Conservation (phyloP, 2,797 vertebrate species). For the Xenops minutus region DNA sequence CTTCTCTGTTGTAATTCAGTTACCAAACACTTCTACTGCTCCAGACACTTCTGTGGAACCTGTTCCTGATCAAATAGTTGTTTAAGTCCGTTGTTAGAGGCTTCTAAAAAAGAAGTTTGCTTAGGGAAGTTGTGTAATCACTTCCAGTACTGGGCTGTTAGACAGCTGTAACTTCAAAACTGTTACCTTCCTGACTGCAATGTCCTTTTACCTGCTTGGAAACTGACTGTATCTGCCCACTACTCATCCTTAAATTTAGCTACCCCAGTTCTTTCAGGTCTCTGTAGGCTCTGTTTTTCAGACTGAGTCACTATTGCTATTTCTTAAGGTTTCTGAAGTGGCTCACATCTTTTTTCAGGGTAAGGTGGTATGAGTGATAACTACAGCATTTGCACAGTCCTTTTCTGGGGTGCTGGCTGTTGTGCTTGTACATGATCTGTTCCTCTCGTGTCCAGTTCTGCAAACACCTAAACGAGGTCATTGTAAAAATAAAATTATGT, state of each 20-base stretch:
- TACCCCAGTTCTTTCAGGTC: background rate
- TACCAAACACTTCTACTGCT: background rate
- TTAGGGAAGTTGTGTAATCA: background rate
- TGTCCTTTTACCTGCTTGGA: background rate
- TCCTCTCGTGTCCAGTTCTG: background rate
- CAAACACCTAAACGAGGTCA: background rate
- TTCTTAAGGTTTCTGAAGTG: background rate
- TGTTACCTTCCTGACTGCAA: background rate
- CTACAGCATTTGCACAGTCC: background rate
- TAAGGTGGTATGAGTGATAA: background rate
- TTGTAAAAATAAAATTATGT: background rate
- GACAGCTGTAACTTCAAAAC: background rate
- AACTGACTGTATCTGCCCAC: background rate
- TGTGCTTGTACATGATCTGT: background rate
- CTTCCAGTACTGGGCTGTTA: background rate
- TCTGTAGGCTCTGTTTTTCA: background rate
- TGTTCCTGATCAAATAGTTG: background rate
- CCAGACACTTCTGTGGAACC: background rate
- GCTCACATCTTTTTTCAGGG: background rate
- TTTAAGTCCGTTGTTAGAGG: background rate
- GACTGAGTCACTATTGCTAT: background rate
- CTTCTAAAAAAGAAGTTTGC: background rate
- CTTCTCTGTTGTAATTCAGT: background rate
- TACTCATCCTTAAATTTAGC: background rate
- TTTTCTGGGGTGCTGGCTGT: background rate